phyloP scores from a whole-genome alignment of 2,888 invertebrate species.

The Drosophila fungiperda region DNA sequence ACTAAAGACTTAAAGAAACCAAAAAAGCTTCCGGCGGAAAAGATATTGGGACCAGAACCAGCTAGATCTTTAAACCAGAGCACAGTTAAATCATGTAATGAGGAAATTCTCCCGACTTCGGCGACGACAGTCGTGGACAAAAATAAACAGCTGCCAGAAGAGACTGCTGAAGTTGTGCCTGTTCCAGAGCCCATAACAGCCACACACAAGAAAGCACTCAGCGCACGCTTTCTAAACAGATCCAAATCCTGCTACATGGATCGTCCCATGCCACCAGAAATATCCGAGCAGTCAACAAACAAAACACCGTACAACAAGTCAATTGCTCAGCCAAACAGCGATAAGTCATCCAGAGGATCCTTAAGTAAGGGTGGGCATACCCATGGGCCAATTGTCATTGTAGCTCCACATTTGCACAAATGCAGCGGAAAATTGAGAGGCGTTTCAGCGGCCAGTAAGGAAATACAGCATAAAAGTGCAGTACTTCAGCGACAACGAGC shows the following conservation, averaged over 20 bases:
- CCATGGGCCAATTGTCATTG: conserved; percentile 70
- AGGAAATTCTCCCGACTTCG: not conserved
- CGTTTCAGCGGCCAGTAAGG: conserved; percentile 49
- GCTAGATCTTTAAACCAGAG: not conserved
- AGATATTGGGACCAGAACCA: not conserved
- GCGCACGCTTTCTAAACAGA: conserved; percentile 16
- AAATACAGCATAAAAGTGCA: conserved; percentile 17
- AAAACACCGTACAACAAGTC: not conserved
- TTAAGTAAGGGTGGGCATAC: not conserved
- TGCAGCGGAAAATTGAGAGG: conserved; percentile 79
- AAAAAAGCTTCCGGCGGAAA: not conserved
- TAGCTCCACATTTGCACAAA: conserved; percentile 75
- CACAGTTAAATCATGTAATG: not conserved
- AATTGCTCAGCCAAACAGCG: not conserved
- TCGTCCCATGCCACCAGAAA: not conserved
- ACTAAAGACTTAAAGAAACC: not conserved
- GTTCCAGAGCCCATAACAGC: not conserved
- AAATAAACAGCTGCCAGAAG: not conserved
- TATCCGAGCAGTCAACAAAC: not conserved
- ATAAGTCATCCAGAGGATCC: not conserved
- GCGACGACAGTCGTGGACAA: not conserved
- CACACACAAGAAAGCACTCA: not conserved
- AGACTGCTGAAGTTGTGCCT: not conserved
- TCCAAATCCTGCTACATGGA: conserved; percentile 40
- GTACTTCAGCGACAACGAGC: conserved; percentile 38